These are phyloP conservation scores for Anoplius nigerrimus DNA, from an alignment of 2,888 invertebrate species.

Conservation along the genomic window DNA sequence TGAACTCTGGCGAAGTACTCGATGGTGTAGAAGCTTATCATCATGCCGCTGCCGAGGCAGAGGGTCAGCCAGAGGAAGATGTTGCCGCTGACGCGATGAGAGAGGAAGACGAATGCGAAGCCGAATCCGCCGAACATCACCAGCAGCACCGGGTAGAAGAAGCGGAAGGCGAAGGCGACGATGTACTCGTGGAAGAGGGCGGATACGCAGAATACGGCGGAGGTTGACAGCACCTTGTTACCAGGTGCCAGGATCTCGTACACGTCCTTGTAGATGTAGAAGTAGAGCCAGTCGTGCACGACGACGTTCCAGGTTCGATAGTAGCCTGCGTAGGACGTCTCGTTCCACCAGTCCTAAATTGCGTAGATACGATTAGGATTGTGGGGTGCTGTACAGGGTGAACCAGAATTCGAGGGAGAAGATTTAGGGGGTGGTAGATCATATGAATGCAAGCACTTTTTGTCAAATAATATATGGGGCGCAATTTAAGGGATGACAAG, in stretches of 20 bases:
- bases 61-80: constrained; percentile 90
- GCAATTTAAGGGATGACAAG: too few species aligned
- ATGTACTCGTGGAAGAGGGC: constrained; percentile 93
- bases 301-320: constrained; percentile 97
- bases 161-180: constrained; percentile 85
- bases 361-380: background rate
- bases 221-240: constrained; percentile 77
- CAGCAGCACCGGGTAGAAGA: constrained; percentile 92
- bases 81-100: constrained; percentile 80
- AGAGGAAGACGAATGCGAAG: constrained; percentile 77
- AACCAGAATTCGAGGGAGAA: background rate
- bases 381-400: background rate
- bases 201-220: constrained; percentile 86
- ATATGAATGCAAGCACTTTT: too few species aligned
- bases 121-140: constrained; percentile 86
- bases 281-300: constrained; percentile 95
- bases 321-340: constrained; percentile 86
- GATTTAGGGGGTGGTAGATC: background rate
- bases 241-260: constrained; percentile 74
- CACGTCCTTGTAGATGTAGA: constrained; percentile 87
- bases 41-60: constrained; percentile 85
- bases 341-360: constrained; percentile 94
- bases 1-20: constrained; percentile 90
- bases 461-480: too few species aligned
- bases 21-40: constrained; percentile 88